These are phyloP conservation scores for cat (Felis catus) DNA, from an alignment of 2,113 vertebrate species.

Conservation along the genomic window F.catus_Fca126_mat1.0 CM031417.1:113780501-113781000, in stretches of 20 bases:
- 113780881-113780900: neutral
- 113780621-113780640: neutral
- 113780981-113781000: neutral
- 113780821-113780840: slow-evolving; percentile 20
- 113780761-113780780: neutral
- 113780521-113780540: neutral
- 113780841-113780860: neutral
- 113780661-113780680: neutral
- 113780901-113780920: slow-evolving; percentile 9
- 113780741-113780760: neutral
- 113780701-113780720: neutral
- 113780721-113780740: neutral
- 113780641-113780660: neutral
- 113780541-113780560: neutral
- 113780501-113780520: neutral
- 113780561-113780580: neutral
- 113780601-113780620: neutral
- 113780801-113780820: neutral
- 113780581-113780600: neutral
- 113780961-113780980: neutral
- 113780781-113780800: neutral
- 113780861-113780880: slow-evolving; percentile 4
- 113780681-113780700: neutral
- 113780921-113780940: neutral
- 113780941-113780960: neutral